Evolutionary conservation across 2,797 vertebrate genomes (phyloP).

Genomic region (Lepus oiostolus): DNA sequence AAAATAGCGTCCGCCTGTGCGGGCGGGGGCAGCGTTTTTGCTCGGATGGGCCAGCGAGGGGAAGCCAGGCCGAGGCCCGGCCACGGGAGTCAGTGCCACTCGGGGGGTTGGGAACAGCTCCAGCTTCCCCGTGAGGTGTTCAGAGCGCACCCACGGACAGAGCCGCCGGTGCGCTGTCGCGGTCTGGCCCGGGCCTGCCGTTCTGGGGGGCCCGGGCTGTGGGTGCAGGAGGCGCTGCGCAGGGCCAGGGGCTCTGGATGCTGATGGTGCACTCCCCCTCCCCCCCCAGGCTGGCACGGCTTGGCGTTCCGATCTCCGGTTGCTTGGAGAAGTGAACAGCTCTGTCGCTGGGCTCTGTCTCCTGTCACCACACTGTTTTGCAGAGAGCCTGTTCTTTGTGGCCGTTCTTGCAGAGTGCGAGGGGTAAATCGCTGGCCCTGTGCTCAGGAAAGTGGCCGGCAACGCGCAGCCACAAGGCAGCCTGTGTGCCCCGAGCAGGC

Average conservation of each 20-base stretch:
- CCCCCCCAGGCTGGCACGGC: background rate
- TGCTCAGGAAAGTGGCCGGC: slow-evolving; percentile 74
- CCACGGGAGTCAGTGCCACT: background rate
- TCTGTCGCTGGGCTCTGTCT: slow-evolving; percentile 71
- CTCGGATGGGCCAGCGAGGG: slow-evolving; percentile 68
- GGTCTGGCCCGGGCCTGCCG: slow-evolving; percentile 4
- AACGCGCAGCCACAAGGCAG: slow-evolving; percentile 74
- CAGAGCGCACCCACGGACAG: background rate
- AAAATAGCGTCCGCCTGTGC: slow-evolving; percentile 66
- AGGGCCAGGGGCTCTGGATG: slow-evolving; percentile 31
- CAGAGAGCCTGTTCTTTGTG: slow-evolving; percentile 71
- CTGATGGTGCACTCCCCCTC: background rate
- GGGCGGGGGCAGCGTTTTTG: slow-evolving; percentile 57
- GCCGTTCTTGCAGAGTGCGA: slow-evolving; percentile 70
- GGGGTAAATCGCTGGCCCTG: slow-evolving; percentile 77
- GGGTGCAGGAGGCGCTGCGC: slow-evolving; percentile 36
- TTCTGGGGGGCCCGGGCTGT: slow-evolving; percentile 24
- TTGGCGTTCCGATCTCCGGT: slow-evolving; percentile 68
- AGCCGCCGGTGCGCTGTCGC: background rate
- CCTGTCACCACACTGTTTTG: slow-evolving; percentile 64
- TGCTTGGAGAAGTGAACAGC: slow-evolving; percentile 80
- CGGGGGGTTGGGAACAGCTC: slow-evolving; percentile 21
- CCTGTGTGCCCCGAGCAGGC: slow-evolving; percentile 77
- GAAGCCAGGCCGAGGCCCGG: slow-evolving; percentile 42
- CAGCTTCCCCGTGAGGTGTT: slow-evolving; percentile 54